Base-by-base conservation (phyloP, 2,113 vertebrate species). In the Geococcyx californianus region DNA sequence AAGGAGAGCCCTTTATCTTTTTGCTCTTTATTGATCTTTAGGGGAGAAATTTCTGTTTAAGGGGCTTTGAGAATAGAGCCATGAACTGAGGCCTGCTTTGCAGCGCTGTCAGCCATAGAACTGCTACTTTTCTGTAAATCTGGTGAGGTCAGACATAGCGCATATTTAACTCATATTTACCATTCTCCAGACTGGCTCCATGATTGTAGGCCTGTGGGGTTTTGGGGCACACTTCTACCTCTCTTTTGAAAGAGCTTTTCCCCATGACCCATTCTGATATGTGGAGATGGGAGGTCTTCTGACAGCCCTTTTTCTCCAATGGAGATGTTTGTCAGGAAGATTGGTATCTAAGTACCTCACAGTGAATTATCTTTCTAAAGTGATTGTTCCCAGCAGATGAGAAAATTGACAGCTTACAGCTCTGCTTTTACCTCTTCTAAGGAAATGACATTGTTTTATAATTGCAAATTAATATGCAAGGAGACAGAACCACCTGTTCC, bases 191-290 rank as follows among this genome's bases (percentile, higher is more conserved):
- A 67, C 49, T 58, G 26, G 55, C 56, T 93, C 85, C 7, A 2
- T 74, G 68, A 69, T 47, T 80, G 19, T 52, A 47, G 52, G 64
- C 64, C 79, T 86, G 60, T 76, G 56, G 26, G 52, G 16, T 47
- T 89, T 60, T 13, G 83, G 94, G 90, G 64, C 88, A 88, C 73
- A 54, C 49, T 89, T 93, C 95, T 95, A 96, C 95, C 94, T 97
- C 96, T 81, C 93, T 94, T 87, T 66, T 33, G 38, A 93, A 93
- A 75, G 76, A 91, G 54, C 89, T 86, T 67, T 95, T 94, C 79
- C 83, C 92, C 40, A 7, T 67, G 23, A 49, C 68, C 69, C 58
- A 4, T 93, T 84, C 58, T 34, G 38, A 26, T 81, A 38, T 5
- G 56, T 68, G 83, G 85, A 84, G 88, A 90, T 60, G 83, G 83